phyloP scores from a whole-genome alignment of 2,113 vertebrate genomes.

The Mirza zaza region DNA sequence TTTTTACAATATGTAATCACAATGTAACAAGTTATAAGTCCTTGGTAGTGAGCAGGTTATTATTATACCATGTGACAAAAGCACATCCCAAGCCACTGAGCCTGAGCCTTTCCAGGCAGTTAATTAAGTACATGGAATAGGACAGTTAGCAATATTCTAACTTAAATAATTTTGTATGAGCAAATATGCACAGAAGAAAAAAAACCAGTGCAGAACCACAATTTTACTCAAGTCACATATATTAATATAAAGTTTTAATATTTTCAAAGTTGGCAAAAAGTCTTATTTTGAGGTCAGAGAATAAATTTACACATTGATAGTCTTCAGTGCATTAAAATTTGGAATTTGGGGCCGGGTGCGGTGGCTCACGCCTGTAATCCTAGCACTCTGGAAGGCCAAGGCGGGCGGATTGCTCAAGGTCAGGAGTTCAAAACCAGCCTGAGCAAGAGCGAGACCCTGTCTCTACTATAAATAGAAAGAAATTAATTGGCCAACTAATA shows the following conservation, averaged over 20 bases:
- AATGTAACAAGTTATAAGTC: neutral
- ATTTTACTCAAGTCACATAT: neutral
- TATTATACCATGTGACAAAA: neutral
- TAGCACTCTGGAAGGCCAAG: too few relatives aligned
- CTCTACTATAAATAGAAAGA: too few relatives aligned
- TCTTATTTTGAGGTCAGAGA: neutral
- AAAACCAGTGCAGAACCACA: neutral
- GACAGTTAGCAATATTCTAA: neutral
- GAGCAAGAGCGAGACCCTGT: too few relatives aligned
- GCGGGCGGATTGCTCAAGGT: too few relatives aligned
- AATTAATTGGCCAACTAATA: too few relatives aligned
- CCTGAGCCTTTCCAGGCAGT: neutral
- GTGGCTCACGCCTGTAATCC: too few relatives aligned
- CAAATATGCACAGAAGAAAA: neutral
- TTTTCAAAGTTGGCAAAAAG: slow-evolving; percentile 10
- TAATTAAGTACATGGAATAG: neutral
- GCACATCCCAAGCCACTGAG: neutral
- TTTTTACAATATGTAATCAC: neutral
- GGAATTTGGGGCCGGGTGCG: neutral
- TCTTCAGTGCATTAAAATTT: slow-evolving; percentile 24
- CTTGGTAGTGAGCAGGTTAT: neutral
- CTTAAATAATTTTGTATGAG: slow-evolving; percentile 28
- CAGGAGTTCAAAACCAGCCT: too few relatives aligned
- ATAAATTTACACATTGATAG: neutral
- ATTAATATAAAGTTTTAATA: neutral